Evolutionary conservation across 2,113 vertebrate genomes (phyloP).

Genomic region (Chloebia gouldiae): DNA sequence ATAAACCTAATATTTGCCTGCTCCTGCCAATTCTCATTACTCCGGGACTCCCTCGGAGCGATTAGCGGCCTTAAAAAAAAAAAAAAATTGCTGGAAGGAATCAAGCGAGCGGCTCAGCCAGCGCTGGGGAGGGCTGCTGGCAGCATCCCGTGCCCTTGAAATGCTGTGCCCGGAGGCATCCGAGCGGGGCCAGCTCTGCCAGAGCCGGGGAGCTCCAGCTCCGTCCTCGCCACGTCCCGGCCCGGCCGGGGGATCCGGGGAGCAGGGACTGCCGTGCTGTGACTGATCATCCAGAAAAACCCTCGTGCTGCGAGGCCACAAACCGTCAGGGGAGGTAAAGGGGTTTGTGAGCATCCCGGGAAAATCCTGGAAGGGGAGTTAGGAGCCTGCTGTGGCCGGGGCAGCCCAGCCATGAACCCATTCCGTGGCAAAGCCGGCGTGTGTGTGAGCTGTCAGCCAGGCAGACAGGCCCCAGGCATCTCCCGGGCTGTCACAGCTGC

Average conservation of each 20-base stretch:
- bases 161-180: not conserved
- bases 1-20: not conserved
- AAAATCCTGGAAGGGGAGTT: not conserved
- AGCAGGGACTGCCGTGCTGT: accelerated
- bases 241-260: accelerated
- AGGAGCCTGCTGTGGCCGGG: accelerated
- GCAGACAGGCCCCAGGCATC: slow-evolving; percentile 18
- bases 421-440: not conserved
- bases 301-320: not conserved
- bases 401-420: not conserved
- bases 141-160: slow-evolving; percentile 24
- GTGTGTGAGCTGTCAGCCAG: not conserved
- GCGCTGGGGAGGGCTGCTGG: not conserved
- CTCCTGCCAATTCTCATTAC: slow-evolving; percentile 18
- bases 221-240: not conserved
- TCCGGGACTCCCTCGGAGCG: slow-evolving; percentile 17
- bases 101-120: not conserved
- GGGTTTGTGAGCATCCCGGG: not conserved
- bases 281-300: not conserved
- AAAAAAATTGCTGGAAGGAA: not conserved
- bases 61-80: not conserved
- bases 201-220: accelerated
- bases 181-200: not conserved
- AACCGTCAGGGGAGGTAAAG: accelerated
- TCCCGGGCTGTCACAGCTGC: slow-evolving; percentile 17